Conservation (phyloP, 2,888 invertebrate genomes). For the Eurytoma californica region DNA sequence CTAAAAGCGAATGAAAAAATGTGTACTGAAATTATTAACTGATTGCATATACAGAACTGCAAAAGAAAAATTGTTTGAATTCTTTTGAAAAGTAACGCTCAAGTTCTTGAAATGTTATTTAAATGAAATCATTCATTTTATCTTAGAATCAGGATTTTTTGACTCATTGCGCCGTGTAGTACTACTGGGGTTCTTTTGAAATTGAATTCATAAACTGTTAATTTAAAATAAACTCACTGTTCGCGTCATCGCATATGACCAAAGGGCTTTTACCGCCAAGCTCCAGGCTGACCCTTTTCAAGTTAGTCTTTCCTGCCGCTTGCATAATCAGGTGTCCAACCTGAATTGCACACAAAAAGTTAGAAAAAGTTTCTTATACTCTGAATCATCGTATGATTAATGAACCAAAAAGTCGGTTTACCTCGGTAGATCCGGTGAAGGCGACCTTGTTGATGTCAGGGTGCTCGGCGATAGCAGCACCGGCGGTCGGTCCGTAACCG, state of each 20-base stretch:
- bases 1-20: too few relatives aligned
- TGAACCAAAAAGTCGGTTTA: constrained; percentile 58
- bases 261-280: constrained; percentile 81
- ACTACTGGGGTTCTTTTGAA: too few relatives aligned
- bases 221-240: constrained; percentile 68
- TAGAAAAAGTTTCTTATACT: background rate
- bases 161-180: too few relatives aligned
- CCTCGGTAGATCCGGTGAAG: constrained; percentile 87
- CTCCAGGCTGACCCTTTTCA: constrained; percentile 80
- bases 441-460: constrained; percentile 85
- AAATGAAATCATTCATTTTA: too few relatives aligned
- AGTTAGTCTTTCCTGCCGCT: constrained; percentile 77
- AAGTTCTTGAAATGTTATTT: too few relatives aligned
- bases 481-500: constrained; percentile 86
- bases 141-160: too few relatives aligned
- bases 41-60: too few relatives aligned
- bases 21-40: too few relatives aligned
- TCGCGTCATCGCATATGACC: constrained; percentile 79
- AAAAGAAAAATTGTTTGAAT: too few relatives aligned
- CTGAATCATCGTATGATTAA: background rate
- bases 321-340: constrained; percentile 78
- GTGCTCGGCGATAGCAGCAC: constrained; percentile 83
- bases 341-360: constrained; percentile 47
- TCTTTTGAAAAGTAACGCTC: too few relatives aligned
- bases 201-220: too few relatives aligned